Percentiles rank a stretch among this genome's conserved stretches.
phyloP scores from a whole-genome alignment of 2,113 vertebrate genomes.

The Siniperca chuatsi region DNA sequence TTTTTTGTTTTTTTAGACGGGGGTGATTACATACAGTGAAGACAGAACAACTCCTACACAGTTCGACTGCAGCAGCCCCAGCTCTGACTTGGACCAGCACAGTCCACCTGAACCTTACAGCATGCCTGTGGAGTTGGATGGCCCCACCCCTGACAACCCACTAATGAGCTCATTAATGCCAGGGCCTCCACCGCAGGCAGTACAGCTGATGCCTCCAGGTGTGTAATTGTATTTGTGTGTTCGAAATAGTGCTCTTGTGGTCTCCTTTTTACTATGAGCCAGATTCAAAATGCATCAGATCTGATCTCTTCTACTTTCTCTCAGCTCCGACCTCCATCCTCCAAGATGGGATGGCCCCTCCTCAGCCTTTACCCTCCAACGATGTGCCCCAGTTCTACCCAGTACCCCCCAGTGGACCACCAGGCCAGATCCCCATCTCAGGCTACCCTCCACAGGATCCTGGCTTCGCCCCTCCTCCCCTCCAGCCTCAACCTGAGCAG shows the following conservation, averaged over 20 bases:
- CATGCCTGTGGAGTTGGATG: conserved; percentile 71
- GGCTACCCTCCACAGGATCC: conserved; percentile 61
- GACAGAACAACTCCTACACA: conserved; percentile 86
- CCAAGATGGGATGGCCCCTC: conserved; percentile 77
- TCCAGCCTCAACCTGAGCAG: conserved; percentile 81
- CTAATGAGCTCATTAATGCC: conserved; percentile 87
- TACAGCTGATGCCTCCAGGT: conserved; percentile 95
- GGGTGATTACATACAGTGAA: conserved; percentile 81
- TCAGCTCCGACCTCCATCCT: conserved; percentile 87
- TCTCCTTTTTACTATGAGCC: background rate
- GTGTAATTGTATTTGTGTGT: conserved; percentile 36
- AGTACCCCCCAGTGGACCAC: conserved; percentile 67
- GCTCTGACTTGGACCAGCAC: conserved; percentile 88
- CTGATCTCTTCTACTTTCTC: conserved; percentile 31
- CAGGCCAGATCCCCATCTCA: conserved; percentile 58
- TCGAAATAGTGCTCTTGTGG: background rate
- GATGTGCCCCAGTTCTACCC: conserved; percentile 85
- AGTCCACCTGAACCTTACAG: conserved; percentile 83
- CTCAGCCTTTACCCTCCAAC: conserved; percentile 53
- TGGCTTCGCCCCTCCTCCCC: conserved; percentile 77
- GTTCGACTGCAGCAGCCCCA: conserved; percentile 87
- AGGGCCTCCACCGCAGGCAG: conserved; percentile 75
- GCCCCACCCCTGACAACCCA: conserved; percentile 82
- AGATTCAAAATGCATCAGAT: background rate
- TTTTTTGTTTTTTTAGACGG: conserved; percentile 84